phyloP scores from a whole-genome alignment of 2,797 vertebrate genomes.

The Sphaeramia orbicularis region DNA sequence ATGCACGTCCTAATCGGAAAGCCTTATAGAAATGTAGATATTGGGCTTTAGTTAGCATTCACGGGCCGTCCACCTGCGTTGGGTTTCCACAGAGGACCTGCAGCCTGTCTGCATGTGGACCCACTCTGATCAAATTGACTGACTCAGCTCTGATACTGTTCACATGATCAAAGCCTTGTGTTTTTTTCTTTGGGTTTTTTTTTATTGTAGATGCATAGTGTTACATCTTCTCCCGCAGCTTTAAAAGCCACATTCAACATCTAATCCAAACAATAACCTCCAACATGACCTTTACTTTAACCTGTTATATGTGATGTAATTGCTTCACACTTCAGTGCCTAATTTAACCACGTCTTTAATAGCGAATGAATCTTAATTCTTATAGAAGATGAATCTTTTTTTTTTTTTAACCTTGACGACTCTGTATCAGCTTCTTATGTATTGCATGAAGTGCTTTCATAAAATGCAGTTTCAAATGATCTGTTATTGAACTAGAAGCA shows the following conservation, averaged over 20 bases:
- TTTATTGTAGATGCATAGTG: background rate
- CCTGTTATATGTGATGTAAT: slow-evolving; percentile 1
- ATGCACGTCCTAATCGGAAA: background rate
- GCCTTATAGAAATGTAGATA: slow-evolving; percentile 1
- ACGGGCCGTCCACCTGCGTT: slow-evolving; percentile 1
- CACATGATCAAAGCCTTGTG: slow-evolving; percentile 24
- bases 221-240: background rate
- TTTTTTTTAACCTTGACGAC: too few species aligned
- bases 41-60: slow-evolving; percentile 11
- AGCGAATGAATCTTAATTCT: too few species aligned
- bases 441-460: background rate
- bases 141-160: background rate
- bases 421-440: too few species aligned
- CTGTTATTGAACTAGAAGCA: too few species aligned
- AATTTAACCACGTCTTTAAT: background rate
- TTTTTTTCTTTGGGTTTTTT: too few species aligned
- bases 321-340: slow-evolving; percentile 1
- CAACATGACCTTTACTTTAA: slow-evolving; percentile 14
- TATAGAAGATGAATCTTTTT: too few species aligned
- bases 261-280: background rate
- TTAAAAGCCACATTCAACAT: too few species aligned
- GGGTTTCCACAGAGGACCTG: background rate
- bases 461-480: slow-evolving; percentile 2
- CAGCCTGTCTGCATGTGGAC: background rate
- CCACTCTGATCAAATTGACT: slow-evolving; percentile 8